Percentiles rank a stretch among this genome's conserved stretches.
Evolutionary conservation across 2,888 invertebrate genomes (phyloP).

Genomic region (Vanessa cardui): DNA sequence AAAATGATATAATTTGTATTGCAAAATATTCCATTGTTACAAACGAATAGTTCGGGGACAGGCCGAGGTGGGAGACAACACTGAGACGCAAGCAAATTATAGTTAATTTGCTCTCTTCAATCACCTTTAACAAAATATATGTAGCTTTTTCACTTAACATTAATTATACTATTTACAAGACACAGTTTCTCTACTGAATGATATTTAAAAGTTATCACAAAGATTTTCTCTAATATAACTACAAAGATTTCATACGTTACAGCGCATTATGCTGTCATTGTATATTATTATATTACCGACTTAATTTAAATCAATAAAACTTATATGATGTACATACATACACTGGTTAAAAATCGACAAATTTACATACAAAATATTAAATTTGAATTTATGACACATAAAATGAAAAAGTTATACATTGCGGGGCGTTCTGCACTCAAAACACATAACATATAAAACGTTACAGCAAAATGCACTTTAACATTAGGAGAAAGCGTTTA

Average conservation of each 20-base stretch:
- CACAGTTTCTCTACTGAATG: slow-evolving; percentile 65
- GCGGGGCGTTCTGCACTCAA: slow-evolving; percentile 1
- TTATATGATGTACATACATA: background rate
- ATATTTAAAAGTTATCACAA: slow-evolving; percentile 76
- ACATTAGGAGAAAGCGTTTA: slow-evolving; percentile 59
- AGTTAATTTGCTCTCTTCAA: slow-evolving; percentile 62
- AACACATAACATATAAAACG: slow-evolving; percentile 22
- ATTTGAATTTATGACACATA: slow-evolving; percentile 10
- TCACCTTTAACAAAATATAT: slow-evolving; percentile 78
- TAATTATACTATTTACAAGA: slow-evolving; percentile 67
- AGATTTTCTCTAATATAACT: slow-evolving; percentile 67
- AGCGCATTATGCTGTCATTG: slow-evolving; percentile 52
- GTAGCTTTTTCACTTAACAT: slow-evolving; percentile 65
- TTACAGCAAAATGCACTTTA: slow-evolving; percentile 59
- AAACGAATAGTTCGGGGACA: slow-evolving; percentile 58
- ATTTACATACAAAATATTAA: slow-evolving; percentile 8
- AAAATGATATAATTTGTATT: slow-evolving; percentile 68
- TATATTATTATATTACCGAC: background rate
- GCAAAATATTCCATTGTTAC: slow-evolving; percentile 81
- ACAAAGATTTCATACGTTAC: slow-evolving; percentile 56
- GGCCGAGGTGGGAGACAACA: slow-evolving; percentile 55
- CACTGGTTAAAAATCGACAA: slow-evolving; percentile 7
- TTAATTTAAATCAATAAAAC: slow-evolving; percentile 10
- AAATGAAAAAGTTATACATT: background rate
- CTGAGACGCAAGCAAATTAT: slow-evolving; percentile 61